Percentiles rank a stretch among this genome's conserved stretches.
Evolutionary conservation across 2,113 vertebrate species (phyloP).

Genomic region (Fregata magnificens): DNA sequence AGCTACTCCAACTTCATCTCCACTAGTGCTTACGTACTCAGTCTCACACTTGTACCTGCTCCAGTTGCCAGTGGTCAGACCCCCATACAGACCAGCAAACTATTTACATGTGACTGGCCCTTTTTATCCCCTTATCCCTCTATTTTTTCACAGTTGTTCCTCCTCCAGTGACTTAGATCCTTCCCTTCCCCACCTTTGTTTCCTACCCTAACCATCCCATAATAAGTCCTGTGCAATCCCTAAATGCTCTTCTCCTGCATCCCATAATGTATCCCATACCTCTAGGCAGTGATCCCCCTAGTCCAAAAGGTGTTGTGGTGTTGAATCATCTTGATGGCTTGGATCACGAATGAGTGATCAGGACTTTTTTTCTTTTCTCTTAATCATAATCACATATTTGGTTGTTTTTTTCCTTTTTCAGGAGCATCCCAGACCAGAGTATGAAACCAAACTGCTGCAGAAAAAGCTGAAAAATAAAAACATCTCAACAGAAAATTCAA

Average conservation of each 20-base stretch:
- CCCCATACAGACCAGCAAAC: neutral
- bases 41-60: neutral
- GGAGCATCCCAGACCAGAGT: slow-evolving; percentile 93
- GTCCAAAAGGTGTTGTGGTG: neutral
- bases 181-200: neutral
- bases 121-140: neutral
- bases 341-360: neutral
- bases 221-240: neutral
- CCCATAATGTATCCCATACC: neutral
- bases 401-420: slow-evolving; percentile 27
- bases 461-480: slow-evolving; percentile 84
- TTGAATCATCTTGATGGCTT: neutral
- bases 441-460: slow-evolving; percentile 88
- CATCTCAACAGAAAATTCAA: slow-evolving; percentile 63
- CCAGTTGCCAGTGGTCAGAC: neutral
- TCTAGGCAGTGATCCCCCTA: neutral
- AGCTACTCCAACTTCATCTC: neutral
- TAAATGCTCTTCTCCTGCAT: neutral
- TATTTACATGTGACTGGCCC: neutral
- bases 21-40: neutral
- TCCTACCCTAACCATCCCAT: neutral
- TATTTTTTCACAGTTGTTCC: neutral
- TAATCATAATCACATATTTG: neutral
- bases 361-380: neutral
- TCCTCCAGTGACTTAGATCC: neutral